Base-by-base conservation (phyloP, 2,113 vertebrate genomes). In the Aphelocoma coerulescens region DNA sequence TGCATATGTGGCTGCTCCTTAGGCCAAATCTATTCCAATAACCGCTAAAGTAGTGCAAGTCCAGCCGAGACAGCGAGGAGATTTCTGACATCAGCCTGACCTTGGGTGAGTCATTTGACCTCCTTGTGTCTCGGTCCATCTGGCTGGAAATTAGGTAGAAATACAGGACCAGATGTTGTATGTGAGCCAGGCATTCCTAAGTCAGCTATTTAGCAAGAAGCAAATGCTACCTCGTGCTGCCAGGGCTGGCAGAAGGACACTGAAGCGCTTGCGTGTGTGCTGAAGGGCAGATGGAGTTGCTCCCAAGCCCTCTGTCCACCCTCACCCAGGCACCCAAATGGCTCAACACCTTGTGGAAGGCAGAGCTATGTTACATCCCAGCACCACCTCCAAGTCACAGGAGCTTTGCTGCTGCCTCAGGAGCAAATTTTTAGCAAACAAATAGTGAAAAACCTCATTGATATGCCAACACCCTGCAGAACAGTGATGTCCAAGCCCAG, bases 131-230 rank as follows among this genome's bases (percentile, higher is more conserved):
- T 94, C 37, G 0, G 88, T 84, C 94, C 97, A 97, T 97, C 97
- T 97, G 94, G 94, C 83, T 93, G 85, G 82, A 96, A 96, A 95
- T 82, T 81, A 95, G 95, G 93, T 83, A 94, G 93, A 88, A 95
- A 96, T 85, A 82, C 78, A 89, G 0, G 17, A 82, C 77, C 97
- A 97, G 97, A 96, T 97, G 96, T 93, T 93, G 69, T 54, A 20
- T 21, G 28, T 35, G 72, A 95, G 90, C 88, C 85, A 90, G 76
- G 91, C 88, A 86, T 92, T 96, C 85, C 88, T 72, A 77, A 93
- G 88, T 52, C 90, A 93, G 96, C 83, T 92, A 83, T 81, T 96
- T 68, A 86, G 88, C 61, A 61, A 91, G 69, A 41, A 75, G 66
- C 88, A 90, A 96, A 90, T 9, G 72, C 67, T 90, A 52, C 82